Base-by-base conservation (phyloP, 1,140 invertebrate species). In the Drepana arcuata region DNA sequence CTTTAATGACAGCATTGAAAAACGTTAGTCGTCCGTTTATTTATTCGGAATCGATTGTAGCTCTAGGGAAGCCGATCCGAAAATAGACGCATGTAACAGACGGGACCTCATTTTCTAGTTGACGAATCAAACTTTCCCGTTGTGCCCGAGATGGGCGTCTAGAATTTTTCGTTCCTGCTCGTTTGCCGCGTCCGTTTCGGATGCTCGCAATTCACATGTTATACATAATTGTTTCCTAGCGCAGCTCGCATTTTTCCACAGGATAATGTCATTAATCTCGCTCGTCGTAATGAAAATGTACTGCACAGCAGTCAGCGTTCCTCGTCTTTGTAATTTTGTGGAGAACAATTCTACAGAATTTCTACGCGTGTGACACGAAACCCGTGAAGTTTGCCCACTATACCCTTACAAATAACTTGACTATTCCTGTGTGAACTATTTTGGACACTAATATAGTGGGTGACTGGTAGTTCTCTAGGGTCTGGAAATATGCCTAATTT, bases 101-200 rank as follows among this genome's bases (percentile, higher is more conserved):
- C 68, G 54, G 60, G 66, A 67, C 71, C 75, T 73, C 64, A 75
- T 73, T 75, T 73, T 77, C 75, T 75, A 75, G 68, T 77, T 71
- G 68, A 69, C 56, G 48, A 71, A 66, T 72, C 70, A 80, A 74
- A 74, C 61, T 68, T 38, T 63, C 64, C 63, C 43, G 49, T 44
- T 47, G 36, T 41, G 65, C 58, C 49, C 64, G 44, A 30, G 29
- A 46, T 32, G 28, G 34, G 39, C 59, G 59, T 58, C 43, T 49
- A 60, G 65, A 58, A 59, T 59, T 63, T 68, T 65, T 58, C 48
- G 62, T 69, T 73, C 48, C 55, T 57, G 61, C 56, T 64, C 68
- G 60, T 63, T 70, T 57, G 49, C 25, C 38, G 30, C 25, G 27
- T 28, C 18, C 6, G 12, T 14, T 14, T 32, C 25, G 23, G 10